Base-by-base conservation (phyloP, 2,888 invertebrate species). In the Troilus luridus region DNA sequence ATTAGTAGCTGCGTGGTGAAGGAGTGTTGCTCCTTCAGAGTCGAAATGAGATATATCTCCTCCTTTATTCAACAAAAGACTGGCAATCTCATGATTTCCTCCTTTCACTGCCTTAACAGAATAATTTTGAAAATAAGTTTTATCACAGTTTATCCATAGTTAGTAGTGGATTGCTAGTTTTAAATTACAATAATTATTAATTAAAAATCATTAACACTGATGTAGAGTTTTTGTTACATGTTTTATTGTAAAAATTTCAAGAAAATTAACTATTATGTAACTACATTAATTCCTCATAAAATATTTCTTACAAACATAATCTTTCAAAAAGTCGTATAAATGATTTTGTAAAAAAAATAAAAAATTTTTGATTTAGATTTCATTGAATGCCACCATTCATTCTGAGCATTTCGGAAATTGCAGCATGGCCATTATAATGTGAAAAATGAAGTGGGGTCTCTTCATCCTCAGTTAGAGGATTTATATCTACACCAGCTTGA, bases 91-190 rank as follows among this genome's bases (percentile, higher is more conserved):
- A 27, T 67, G 67, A 67, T 67, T 67, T 67, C 67, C 67, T 67
- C 67, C 67, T 67, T 67, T 67, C 27, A 67, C 67, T 27, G 67
- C 67, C 67, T 67, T 67, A 67, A 67, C 67, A 67, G 67, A 67
- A 67, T 67, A 67, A 67, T 67, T 67, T 24, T 27, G 12, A 67
- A 67, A 12, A 67, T 67, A 21, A n/a, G n/a, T 41, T 41, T 41
- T 41, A 41, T 41, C 41, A 41, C 41, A 41, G 41, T 41, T 41
- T 41, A 41, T 41, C 41, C 41, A 41, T 41, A 41, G 41, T 41
- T 41, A 41, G 41, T 41, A 41, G 41, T 41, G 41, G 5, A 5
- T 41, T 41, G 41, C 41, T 41, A 41, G 41, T 41, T 41, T 41
- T 41, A 41, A 41, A 41, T 41, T 41, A 41, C 41, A 41, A 41